phyloP scores from a whole-genome alignment of 2,113 vertebrate genomes.

The Neomonachus schauinslandi region DNA sequence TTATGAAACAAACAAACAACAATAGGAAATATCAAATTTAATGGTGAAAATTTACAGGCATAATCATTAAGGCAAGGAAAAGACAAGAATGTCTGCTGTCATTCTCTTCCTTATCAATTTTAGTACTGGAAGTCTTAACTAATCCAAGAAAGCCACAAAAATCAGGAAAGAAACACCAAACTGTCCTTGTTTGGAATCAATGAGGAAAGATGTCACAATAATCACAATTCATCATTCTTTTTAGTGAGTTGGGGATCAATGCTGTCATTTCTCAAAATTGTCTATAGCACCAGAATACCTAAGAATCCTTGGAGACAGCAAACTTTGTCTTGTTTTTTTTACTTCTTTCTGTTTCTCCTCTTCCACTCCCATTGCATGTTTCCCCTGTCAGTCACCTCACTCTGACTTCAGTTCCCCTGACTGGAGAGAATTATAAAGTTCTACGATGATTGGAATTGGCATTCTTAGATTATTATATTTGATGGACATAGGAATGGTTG shows the following conservation, averaged over 20 bases:
- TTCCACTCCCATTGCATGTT: background rate
- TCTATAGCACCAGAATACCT: background rate
- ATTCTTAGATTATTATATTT: constrained; percentile 17
- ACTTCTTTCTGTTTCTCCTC: background rate
- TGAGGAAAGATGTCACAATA: background rate
- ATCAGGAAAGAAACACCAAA: background rate
- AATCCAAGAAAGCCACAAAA: background rate
- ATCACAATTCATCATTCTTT: background rate
- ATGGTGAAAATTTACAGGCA: background rate
- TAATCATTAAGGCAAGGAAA: background rate
- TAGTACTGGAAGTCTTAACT: background rate
- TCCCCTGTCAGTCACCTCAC: background rate
- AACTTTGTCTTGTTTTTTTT: background rate
- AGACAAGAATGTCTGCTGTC: background rate
- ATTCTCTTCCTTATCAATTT: background rate
- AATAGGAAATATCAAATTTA: background rate
- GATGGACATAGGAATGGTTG: background rate
- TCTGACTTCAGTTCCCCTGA: background rate
- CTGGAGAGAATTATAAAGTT: background rate
- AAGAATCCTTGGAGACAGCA: background rate
- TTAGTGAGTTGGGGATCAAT: background rate
- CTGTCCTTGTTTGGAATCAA: background rate
- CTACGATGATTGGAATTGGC: background rate
- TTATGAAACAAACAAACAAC: background rate
- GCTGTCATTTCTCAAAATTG: background rate